Conservation (phyloP, 2,113 vertebrate genomes). For the Grallaria varia region DNA sequence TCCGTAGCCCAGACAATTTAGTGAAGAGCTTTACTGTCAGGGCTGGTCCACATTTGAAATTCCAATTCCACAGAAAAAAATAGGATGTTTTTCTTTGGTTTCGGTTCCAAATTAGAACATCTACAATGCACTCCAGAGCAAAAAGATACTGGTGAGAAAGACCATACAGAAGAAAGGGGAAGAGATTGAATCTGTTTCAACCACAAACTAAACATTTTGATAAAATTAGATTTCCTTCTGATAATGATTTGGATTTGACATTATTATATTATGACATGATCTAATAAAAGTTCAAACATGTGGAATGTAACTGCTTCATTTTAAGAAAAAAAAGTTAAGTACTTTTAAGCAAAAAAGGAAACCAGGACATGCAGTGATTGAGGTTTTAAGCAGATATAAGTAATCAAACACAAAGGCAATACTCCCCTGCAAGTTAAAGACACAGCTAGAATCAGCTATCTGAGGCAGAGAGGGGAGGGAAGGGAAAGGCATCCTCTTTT, state of each 20-base stretch:
- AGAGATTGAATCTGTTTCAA: not conserved
- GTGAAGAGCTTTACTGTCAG: not conserved
- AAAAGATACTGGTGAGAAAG: not conserved
- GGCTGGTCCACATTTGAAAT: not conserved
- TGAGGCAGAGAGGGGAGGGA: not conserved
- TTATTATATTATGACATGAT: not conserved
- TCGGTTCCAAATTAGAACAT: not conserved
- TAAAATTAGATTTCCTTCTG: not conserved
- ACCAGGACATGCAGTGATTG: not conserved
- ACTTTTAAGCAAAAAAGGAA: not conserved
- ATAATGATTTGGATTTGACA: not conserved
- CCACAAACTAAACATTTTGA: not conserved
- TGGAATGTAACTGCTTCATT: not conserved
- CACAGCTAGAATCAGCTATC: not conserved
- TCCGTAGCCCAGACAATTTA: not conserved
- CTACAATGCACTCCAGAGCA: not conserved
- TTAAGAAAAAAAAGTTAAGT: not conserved
- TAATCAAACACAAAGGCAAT: not conserved
- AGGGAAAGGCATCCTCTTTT: not conserved
- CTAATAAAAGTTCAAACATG: not conserved
- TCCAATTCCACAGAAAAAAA: not conserved
- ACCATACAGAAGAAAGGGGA: not conserved
- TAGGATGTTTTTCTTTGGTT: not conserved
- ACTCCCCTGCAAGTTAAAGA: not conserved
- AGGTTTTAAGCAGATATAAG: not conserved